Conservation (phyloP, 1,140 invertebrate genomes). For the Bombus superbus region DNA sequence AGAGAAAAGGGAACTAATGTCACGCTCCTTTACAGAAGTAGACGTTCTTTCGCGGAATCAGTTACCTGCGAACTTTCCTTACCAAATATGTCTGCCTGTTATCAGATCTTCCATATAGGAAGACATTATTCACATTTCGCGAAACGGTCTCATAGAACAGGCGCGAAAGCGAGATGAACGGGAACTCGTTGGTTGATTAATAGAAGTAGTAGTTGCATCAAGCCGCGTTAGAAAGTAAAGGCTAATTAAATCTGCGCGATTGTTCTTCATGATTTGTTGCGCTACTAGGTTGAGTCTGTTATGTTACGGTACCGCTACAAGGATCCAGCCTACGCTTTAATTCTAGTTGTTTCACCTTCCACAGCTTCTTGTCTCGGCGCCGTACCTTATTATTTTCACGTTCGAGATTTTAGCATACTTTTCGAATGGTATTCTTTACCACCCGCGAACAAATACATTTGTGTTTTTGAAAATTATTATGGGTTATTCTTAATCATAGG, state of each 20-base stretch:
- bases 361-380: background rate
- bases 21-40: background rate
- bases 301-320: background rate
- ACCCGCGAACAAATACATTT: background rate
- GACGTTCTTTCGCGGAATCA: background rate
- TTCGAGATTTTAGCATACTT: background rate
- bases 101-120: background rate
- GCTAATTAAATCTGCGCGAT: constrained; percentile 42
- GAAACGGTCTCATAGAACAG: background rate
- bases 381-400: background rate
- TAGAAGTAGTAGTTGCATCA: background rate
- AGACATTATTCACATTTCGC: background rate
- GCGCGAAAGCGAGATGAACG: background rate
- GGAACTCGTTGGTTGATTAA: background rate
- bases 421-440: background rate
- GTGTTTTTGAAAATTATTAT: background rate
- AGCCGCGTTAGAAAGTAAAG: constrained; percentile 11
- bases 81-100: background rate
- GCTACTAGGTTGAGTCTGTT: constrained; percentile 24
- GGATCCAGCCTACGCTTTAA: constrained; percentile 59
- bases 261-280: constrained; percentile 24
- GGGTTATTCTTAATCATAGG: background rate
- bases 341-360: constrained; percentile 45
- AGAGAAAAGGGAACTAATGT: background rate
- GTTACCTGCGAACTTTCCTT: background rate